These are phyloP conservation scores for Catharus fuscescens DNA, from an alignment of 2,113 vertebrate species.

Conservation along the genomic window DNA sequence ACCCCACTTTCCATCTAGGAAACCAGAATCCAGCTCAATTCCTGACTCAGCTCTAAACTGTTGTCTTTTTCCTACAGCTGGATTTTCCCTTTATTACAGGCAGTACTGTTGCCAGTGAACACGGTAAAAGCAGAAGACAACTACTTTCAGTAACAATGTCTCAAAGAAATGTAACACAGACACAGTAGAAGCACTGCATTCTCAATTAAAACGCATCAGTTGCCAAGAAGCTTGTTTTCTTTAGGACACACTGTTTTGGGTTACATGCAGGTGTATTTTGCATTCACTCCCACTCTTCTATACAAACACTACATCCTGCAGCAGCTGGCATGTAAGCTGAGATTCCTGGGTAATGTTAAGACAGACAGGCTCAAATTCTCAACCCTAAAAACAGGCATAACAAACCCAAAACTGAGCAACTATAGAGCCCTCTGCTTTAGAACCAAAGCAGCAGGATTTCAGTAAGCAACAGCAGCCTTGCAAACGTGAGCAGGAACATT, in stretches of 20 bases:
- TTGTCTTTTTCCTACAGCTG: slow-evolving; percentile 12
- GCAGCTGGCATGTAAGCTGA: not conserved
- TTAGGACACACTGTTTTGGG: not conserved
- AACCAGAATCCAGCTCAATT: not conserved
- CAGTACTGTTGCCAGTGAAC: not conserved
- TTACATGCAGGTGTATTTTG: not conserved
- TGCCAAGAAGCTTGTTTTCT: not conserved
- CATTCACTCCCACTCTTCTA: not conserved
- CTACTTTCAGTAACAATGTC: not conserved
- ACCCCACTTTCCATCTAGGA: not conserved
- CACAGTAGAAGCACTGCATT: not conserved
- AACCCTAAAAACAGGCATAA: not conserved
- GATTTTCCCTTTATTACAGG: not conserved
- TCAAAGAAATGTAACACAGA: not conserved
- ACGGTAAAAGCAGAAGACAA: not conserved
- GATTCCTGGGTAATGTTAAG: not conserved
- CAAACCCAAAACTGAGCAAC: not conserved
- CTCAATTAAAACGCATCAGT: not conserved
- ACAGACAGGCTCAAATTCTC: not conserved
- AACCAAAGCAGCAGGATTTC: not conserved
- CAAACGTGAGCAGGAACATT: not conserved
- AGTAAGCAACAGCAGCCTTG: not conserved
- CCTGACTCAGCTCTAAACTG: slow-evolving; percentile 55
- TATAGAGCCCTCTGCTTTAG: not conserved
- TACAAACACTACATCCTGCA: not conserved